phyloP scores from a whole-genome alignment of 2,797 vertebrate species.

The Characodon lateralis region DNA sequence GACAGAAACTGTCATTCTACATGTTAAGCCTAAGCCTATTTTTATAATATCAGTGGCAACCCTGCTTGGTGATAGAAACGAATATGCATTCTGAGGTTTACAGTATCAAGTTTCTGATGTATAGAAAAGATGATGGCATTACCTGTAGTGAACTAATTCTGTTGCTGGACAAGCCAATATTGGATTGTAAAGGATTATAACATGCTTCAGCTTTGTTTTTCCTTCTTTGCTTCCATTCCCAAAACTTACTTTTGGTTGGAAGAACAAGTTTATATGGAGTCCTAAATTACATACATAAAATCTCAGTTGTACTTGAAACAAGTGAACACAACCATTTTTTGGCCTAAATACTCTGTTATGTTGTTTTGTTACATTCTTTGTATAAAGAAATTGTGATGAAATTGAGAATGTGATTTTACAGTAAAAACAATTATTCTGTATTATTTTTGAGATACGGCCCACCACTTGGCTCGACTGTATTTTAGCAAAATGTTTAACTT shows the following conservation, averaged over 20 bases:
- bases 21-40: conserved; percentile 10
- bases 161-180: background rate
- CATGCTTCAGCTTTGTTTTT: background rate
- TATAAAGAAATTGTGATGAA: background rate
- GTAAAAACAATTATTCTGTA: background rate
- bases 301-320: background rate
- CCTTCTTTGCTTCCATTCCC: background rate
- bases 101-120: background rate
- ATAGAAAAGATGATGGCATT: background rate
- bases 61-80: conserved; percentile 25
- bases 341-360: background rate
- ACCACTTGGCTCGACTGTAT: background rate
- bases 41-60: conserved; percentile 21
- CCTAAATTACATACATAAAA: background rate
- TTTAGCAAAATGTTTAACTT: background rate
- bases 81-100: background rate
- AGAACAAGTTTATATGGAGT: background rate
- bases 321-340: background rate
- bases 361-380: background rate
- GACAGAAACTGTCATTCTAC: background rate
- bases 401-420: background rate
- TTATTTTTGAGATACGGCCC: background rate
- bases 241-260: background rate
- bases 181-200: background rate
- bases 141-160: conserved; percentile 3